A percentile compares a stretch with the other conserved stretches of the same genome.
phyloP scores from a whole-genome alignment of 1,140 invertebrate genomes.

The Uloborus diversus region DNA sequence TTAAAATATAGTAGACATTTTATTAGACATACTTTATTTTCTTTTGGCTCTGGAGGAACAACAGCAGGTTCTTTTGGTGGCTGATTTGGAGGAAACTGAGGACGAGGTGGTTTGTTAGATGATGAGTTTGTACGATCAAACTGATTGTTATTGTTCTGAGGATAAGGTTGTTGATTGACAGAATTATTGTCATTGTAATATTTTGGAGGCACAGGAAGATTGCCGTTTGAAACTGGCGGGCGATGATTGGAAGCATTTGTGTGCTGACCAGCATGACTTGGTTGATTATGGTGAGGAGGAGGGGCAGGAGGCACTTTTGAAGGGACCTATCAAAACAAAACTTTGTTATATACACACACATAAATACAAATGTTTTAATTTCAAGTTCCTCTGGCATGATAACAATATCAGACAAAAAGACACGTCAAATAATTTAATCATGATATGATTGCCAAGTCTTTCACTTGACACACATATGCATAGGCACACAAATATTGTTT shows the following conservation, averaged over 20 bases:
- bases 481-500: no score
- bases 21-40: slow-evolving; percentile 15
- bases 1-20: no score
- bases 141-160: slow-evolving; percentile 47
- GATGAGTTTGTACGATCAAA: background rate
- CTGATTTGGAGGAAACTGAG: slow-evolving; percentile 11
- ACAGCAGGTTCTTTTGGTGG: slow-evolving; percentile 31
- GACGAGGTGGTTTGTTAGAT: background rate
- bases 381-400: no score
- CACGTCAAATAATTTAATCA: no score
- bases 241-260: slow-evolving; percentile 21
- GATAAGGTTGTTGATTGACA: slow-evolving; percentile 19
- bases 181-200: slow-evolving; percentile 19
- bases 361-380: no score
- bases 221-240: slow-evolving; percentile 31
- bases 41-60: slow-evolving; percentile 8
- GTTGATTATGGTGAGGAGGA: slow-evolving; percentile 8
- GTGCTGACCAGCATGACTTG: slow-evolving; percentile 30
- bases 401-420: no score
- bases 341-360: background rate
- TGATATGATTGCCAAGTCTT: no score
- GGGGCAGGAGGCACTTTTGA: slow-evolving; percentile 42
- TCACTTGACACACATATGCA: no score
- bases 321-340: slow-evolving; percentile 18
- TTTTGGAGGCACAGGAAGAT: slow-evolving; percentile 7